Conservation (phyloP, 2,113 vertebrate genomes). For the Oncorhynchus kisutch region DNA sequence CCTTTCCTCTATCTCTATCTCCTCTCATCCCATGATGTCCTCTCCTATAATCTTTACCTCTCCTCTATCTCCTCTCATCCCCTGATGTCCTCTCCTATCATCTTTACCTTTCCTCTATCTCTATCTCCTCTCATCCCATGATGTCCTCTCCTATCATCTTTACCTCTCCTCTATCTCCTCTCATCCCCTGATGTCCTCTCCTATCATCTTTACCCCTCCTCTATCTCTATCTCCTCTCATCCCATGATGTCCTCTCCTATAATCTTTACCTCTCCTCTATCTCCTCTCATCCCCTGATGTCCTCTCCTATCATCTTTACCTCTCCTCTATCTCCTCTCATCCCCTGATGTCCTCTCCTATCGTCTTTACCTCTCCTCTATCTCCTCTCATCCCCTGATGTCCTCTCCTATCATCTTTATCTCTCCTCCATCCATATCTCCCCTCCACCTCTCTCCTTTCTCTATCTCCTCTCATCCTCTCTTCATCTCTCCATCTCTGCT, state of each 20-base stretch:
- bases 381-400: no score
- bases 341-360: not conserved
- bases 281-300: no score
- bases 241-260: no score
- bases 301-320: no score
- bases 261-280: not conserved
- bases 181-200: not conserved
- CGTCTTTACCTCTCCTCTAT: no score
- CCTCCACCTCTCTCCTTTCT: constrained; percentile 7
- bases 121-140: not conserved
- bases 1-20: not conserved
- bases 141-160: constrained; percentile 3
- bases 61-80: not conserved
- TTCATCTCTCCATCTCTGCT: constrained; percentile 5
- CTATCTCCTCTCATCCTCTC: no score
- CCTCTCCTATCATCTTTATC: not conserved
- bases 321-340: not conserved
- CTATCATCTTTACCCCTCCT: no score
- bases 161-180: no score
- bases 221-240: no score
- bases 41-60: no score
- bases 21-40: no score
- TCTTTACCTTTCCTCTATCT: not conserved
- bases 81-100: not conserved
- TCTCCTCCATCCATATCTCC: constrained; percentile 2